A percentile compares a stretch with the other conserved stretches of the same genome.
phyloP scores from a whole-genome alignment of 1,140 invertebrate species.

The Ylistrum balloti region DNA sequence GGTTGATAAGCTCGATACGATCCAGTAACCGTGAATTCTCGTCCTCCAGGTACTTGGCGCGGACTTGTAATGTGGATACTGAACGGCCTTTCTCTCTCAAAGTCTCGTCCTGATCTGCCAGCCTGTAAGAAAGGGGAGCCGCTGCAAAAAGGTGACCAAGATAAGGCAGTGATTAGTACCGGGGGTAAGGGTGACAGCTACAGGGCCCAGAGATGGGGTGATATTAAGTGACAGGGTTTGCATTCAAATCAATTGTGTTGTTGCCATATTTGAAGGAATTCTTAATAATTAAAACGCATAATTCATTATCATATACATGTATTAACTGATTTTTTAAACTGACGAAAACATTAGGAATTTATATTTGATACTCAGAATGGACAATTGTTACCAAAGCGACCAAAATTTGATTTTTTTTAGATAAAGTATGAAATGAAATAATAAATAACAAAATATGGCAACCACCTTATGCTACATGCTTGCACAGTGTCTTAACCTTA shows the following conservation, averaged over 20 bases:
- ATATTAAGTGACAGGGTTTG: not conserved
- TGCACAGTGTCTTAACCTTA: not conserved
- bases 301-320: too few relatives aligned
- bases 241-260: not conserved
- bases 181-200: not conserved
- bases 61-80: slow-evolving; percentile 74
- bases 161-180: slow-evolving; percentile 3
- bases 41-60: slow-evolving; percentile 76
- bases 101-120: slow-evolving; percentile 75
- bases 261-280: not conserved
- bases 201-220: not conserved
- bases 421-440: too few relatives aligned
- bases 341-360: too few relatives aligned
- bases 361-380: too few relatives aligned
- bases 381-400: too few relatives aligned
- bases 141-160: slow-evolving; percentile 29
- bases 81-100: slow-evolving; percentile 71
- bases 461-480: not conserved
- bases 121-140: slow-evolving; percentile 70
- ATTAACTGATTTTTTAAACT: too few relatives aligned
- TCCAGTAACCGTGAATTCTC: slow-evolving; percentile 78
- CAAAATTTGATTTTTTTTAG: too few relatives aligned
- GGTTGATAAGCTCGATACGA: slow-evolving; percentile 69
- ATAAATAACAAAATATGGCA: not conserved
- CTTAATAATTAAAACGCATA: not conserved